Percentiles rank a stretch among this genome's conserved stretches.
phyloP scores from a whole-genome alignment of 1,140 invertebrate genomes.

The Euborellia annulipes region DNA sequence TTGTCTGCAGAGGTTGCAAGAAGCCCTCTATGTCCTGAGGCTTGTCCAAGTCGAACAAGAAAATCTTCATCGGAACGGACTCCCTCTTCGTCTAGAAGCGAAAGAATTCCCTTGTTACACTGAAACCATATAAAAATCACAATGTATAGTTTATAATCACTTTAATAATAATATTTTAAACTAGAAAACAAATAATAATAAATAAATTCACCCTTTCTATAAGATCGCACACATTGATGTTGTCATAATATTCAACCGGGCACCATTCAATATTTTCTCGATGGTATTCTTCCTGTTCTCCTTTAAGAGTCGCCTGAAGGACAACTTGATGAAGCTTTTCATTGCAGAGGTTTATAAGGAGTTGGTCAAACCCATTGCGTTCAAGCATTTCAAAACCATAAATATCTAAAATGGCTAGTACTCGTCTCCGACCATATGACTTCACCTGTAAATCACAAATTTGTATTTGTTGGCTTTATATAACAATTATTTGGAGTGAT shows the following conservation, averaged over 20 bases:
- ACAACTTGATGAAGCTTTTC: slow-evolving; percentile 75
- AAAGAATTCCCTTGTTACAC: slow-evolving; percentile 39
- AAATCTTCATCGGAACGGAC: slow-evolving; percentile 54
- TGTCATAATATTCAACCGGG: slow-evolving; percentile 48
- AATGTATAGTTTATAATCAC: neutral
- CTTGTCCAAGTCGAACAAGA: slow-evolving; percentile 49
- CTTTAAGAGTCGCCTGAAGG: slow-evolving; percentile 45
- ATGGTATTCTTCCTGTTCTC: slow-evolving; percentile 73
- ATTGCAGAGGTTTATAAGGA: slow-evolving; percentile 82
- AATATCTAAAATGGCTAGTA: slow-evolving; percentile 66
- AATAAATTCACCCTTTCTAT: slow-evolving; percentile 28
- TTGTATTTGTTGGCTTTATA: too few species aligned
- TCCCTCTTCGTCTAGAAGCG: slow-evolving; percentile 57
- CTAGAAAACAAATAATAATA: slow-evolving; percentile 7
- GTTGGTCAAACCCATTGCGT: slow-evolving; percentile 56
- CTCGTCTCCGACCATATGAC: slow-evolving; percentile 31
- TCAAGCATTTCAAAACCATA: slow-evolving; percentile 78
- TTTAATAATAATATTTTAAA: neutral
- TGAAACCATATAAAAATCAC: slow-evolving; percentile 5
- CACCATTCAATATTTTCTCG: slow-evolving; percentile 58
- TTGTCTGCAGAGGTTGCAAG: slow-evolving; percentile 17
- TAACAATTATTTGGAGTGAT: too few species aligned
- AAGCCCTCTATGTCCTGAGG: slow-evolving; percentile 2
- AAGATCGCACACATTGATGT: slow-evolving; percentile 46
- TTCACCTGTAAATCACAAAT: slow-evolving; percentile 24